Conservation (phyloP, 2,888 invertebrate species). For the Blastobasis adustella region DNA sequence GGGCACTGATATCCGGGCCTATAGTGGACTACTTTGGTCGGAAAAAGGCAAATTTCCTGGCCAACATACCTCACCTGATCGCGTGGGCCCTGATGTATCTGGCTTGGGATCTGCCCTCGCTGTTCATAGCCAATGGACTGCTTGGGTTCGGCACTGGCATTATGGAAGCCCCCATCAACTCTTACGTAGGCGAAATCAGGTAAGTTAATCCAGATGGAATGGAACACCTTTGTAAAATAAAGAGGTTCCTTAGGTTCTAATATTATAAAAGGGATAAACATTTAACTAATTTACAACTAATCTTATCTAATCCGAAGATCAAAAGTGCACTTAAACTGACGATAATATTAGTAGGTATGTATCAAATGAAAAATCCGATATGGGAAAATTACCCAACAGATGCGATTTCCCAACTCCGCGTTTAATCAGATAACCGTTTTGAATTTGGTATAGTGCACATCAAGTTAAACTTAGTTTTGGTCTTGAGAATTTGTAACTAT, state of each 20-base stretch:
- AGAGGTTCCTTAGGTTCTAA: background rate
- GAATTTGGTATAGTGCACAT: too few relatives aligned
- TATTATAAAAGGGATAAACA: background rate
- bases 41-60: constrained; percentile 68
- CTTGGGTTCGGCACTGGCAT: constrained; percentile 73
- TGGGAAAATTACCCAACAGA: too few relatives aligned
- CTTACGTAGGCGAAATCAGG: constrained; percentile 76
- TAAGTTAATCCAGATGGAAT: constrained; percentile 16
- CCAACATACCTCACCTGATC: constrained; percentile 69
- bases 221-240: too few relatives aligned
- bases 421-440: too few relatives aligned
- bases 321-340: too few relatives aligned
- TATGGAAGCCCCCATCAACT: constrained; percentile 75
- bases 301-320: too few relatives aligned
- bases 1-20: constrained; percentile 70
- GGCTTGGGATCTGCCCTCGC: constrained; percentile 51
- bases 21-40: constrained; percentile 71
- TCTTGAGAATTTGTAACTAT: too few relatives aligned
- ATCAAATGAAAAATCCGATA: too few relatives aligned
- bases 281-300: background rate
- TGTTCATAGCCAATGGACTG: constrained; percentile 65
- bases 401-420: too few relatives aligned
- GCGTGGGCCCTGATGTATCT: constrained; percentile 74
- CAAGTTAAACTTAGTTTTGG: too few relatives aligned
- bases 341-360: too few relatives aligned